Evolutionary conservation across 2,888 invertebrate species (phyloP).

Genomic region (Phania funesta): DNA sequence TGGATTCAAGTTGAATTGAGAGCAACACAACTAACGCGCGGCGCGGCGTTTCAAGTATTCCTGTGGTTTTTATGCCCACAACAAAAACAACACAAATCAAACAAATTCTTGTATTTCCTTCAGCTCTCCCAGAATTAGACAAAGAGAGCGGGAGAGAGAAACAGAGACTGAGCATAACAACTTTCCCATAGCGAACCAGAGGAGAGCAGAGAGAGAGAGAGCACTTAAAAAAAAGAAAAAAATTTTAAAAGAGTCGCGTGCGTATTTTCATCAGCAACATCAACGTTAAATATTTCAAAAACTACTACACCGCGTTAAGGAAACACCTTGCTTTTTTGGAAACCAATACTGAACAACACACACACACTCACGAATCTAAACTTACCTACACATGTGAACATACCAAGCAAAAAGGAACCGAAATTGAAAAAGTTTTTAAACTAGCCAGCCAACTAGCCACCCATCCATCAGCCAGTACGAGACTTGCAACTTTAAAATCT

Average conservation of each 20-base stretch:
- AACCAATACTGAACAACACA: conserved; percentile 28
- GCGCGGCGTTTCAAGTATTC: conserved; percentile 69
- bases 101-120: conserved; percentile 39
- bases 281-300: conserved; percentile 44
- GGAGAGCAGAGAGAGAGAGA: conserved; percentile 25
- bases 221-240: background rate
- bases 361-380: background rate
- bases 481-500: background rate
- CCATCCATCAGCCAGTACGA: too few species aligned
- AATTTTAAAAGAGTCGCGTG: conserved; percentile 59
- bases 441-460: background rate
- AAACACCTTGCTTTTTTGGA: conserved; percentile 63
- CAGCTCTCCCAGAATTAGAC: conserved; percentile 11
- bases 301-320: conserved; percentile 53
- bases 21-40: conserved; percentile 68
- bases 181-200: conserved; percentile 12
- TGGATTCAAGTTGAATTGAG: conserved; percentile 73
- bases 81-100: conserved; percentile 38
- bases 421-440: conserved; percentile 17
- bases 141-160: conserved; percentile 13
- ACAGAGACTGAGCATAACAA: conserved; percentile 22
- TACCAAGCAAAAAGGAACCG: background rate
- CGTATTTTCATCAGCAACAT: conserved; percentile 61
- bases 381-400: background rate
- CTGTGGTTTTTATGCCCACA: conserved; percentile 64